phyloP scores from a whole-genome alignment of 2,797 vertebrate genomes.

The Coendou prehensilis region DNA sequence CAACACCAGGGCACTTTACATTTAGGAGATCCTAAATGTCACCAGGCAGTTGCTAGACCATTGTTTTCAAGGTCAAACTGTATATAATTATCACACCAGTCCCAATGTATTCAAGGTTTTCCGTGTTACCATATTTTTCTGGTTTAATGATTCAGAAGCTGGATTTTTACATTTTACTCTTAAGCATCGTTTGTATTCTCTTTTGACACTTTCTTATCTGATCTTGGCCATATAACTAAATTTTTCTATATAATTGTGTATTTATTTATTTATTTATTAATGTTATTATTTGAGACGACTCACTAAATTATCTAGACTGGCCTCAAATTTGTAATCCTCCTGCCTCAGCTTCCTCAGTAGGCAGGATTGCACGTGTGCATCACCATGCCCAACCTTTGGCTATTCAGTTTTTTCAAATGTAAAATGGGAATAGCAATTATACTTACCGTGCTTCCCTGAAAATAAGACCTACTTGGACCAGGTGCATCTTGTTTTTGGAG shows the following conservation, averaged over 20 bases:
- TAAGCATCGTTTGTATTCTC: not conserved
- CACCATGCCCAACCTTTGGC: not conserved
- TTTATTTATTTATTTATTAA: not conserved
- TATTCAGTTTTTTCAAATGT: not conserved
- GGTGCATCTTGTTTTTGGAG: not conserved
- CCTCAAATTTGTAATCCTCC: not conserved
- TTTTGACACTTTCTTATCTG: not conserved
- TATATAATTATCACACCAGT: not conserved
- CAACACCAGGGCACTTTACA: not conserved
- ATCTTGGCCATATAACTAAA: not conserved
- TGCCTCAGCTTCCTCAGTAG: not conserved
- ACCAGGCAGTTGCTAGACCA: not conserved
- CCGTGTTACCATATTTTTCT: not conserved
- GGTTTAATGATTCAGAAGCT: not conserved
- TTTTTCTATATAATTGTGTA: not conserved
- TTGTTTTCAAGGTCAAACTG: constrained; percentile 24
- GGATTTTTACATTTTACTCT: not conserved
- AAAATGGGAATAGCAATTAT: not conserved
- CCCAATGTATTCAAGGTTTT: not conserved
- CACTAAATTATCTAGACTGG: not conserved
- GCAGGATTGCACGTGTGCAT: not conserved
- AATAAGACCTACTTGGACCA: not conserved
- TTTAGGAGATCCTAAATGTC: not conserved
- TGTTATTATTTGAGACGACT: not conserved
- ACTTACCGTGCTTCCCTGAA: not conserved